Evolutionary conservation across 2,888 invertebrate species (phyloP), one percentile per base, ranked within the genome.

Genomic region (Zhuqinia jingwanae): DNA sequence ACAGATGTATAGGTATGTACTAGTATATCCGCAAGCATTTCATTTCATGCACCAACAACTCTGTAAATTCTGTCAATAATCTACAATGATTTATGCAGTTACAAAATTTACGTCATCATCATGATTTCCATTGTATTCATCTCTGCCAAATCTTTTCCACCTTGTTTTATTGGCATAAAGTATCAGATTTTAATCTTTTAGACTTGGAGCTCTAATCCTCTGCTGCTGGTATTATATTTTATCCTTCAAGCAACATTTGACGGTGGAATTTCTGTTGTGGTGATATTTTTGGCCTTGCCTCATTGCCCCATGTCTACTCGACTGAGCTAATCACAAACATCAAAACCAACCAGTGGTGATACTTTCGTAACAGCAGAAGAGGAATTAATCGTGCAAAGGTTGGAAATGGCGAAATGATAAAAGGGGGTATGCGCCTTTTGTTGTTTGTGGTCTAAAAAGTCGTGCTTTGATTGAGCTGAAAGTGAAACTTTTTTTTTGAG

Each of bases 231-330:
- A 15, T 56, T 27, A 30, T 17, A n/a, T n/a, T n/a, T n/a, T n/a
- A n/a, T n/a, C n/a, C n/a, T n/a, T n/a, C n/a, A n/a, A n/a, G 56
- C 58, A 20, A 58, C 45, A 30, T 13, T 36, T 60, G 22, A 25
- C 15, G 22, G 45, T 15, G 60, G 36, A 76, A 25, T 20, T 45
- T 20, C 60, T 15, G 60, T 30, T 53, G 75, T 77, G 3, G 42
- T 22, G 58, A 60, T 60, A 58, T 60, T n/a, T n/a, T 58, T 77
- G 60, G 60, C n/a, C 22, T 77, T 42, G 77, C 77, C 22, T 77
- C 60, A 10, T 42, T 60, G 22, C 60, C 45, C 20, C 77, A 60
- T 58, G 30, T 20, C 25, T 77, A 56, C 36, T 56, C 76, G 36
- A 56, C 56, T 42, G 17, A 56, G 8, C 53, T 76, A 36, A 30